Conservation (phyloP, 2,888 invertebrate species). For the Patella ulyssiponensis region DNA sequence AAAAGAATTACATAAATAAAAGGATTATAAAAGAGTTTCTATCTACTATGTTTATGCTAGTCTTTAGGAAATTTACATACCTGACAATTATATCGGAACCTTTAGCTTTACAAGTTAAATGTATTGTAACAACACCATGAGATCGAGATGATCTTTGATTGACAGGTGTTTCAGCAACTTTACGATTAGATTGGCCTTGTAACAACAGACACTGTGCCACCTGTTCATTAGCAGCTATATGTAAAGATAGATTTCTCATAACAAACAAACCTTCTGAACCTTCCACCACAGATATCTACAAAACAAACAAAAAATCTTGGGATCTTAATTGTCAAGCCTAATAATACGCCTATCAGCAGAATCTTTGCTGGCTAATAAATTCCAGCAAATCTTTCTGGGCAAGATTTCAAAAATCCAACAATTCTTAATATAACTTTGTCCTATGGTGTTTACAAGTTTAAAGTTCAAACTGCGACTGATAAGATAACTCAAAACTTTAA, state of each 20-base stretch:
- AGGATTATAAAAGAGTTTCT: neutral
- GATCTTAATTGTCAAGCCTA: no score
- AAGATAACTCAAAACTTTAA: no score
- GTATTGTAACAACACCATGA: constrained; percentile 68
- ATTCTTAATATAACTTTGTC: no score
- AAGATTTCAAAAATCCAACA: no score
- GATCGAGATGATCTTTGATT: constrained; percentile 69
- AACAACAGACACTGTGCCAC: constrained; percentile 65
- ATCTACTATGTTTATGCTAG: neutral
- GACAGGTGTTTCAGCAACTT: constrained; percentile 68
- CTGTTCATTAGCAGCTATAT: constrained; percentile 66
- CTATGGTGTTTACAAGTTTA: no score
- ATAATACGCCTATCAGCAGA: no score
- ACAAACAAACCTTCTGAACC: constrained; percentile 59
- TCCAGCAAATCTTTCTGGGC: no score
- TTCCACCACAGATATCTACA: constrained; percentile 64
- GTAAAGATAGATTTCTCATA: constrained; percentile 62
- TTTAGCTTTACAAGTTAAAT: constrained; percentile 59
- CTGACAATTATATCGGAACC: constrained; percentile 60
- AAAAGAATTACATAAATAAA: neutral
- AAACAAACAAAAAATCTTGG: neutral
- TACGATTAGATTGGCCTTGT: constrained; percentile 65
- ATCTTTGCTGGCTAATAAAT: no score
- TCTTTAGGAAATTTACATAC: constrained; percentile 40
- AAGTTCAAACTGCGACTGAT: no score